phyloP scores from a whole-genome alignment of 2,113 vertebrate species.

The Tragelaphus buxtoni region DNA sequence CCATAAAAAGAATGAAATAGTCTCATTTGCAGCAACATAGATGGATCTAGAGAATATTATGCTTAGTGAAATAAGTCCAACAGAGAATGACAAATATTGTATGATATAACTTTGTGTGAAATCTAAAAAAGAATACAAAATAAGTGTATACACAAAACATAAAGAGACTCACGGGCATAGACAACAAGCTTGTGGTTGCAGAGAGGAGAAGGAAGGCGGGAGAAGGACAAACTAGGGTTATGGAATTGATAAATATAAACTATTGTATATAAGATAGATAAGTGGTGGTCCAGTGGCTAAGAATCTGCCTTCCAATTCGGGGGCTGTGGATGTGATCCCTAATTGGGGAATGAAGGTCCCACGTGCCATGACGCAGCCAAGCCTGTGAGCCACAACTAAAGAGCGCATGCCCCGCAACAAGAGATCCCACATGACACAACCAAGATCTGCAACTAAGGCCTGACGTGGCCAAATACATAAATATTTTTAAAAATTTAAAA shows the following conservation, averaged over 20 bases:
- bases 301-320: neutral
- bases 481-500: neutral
- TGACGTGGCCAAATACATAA: neutral
- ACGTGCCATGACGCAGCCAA: neutral
- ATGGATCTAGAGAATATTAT: neutral
- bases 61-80: neutral
- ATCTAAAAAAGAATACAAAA: neutral
- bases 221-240: neutral
- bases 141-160: neutral
- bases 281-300: neutral
- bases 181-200: neutral
- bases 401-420: accelerated
- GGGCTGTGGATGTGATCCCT: neutral
- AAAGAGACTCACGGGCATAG: neutral
- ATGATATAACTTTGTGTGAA: neutral
- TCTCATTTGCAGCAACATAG: neutral
- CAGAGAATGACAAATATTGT: neutral
- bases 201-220: neutral
- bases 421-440: neutral
- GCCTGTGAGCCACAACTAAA: neutral
- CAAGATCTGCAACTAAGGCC: neutral
- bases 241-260: neutral
- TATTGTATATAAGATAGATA: neutral
- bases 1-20: neutral
- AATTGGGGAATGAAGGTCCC: neutral